Evolutionary conservation across 2,888 invertebrate species (phyloP).

Genomic region (Rhamnusium bicolor): DNA sequence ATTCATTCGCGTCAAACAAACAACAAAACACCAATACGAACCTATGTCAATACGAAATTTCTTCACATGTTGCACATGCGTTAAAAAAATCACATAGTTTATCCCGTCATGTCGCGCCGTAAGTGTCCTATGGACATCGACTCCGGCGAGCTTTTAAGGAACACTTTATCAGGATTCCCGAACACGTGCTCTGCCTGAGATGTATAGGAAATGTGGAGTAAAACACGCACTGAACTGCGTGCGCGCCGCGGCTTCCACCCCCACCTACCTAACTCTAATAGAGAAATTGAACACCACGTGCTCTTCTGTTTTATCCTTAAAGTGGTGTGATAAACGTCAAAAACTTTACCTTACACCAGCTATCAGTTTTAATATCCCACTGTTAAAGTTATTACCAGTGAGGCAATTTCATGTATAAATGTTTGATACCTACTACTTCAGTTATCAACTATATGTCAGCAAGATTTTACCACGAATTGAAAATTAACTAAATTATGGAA

Average conservation of each 20-base stretch:
- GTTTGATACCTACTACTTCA: no score
- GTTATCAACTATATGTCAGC: no score
- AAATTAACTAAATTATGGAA: no score
- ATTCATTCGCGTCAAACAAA: background rate
- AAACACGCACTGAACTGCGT: background rate
- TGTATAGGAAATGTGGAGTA: slow-evolving; percentile 13
- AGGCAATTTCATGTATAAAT: no score
- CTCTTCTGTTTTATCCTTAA: background rate
- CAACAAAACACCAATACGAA: slow-evolving; percentile 25
- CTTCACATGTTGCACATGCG: slow-evolving; percentile 21
- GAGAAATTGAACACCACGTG: slow-evolving; percentile 20
- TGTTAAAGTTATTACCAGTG: no score
- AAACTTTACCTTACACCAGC: background rate
- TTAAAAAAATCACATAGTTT: background rate
- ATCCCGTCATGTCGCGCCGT: background rate
- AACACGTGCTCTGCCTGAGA: slow-evolving; percentile 25
- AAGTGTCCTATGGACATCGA: slow-evolving; percentile 6
- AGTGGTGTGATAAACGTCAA: background rate
- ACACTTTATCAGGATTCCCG: slow-evolving; percentile 1
- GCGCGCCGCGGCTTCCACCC: slow-evolving; percentile 7
- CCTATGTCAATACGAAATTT: slow-evolving; percentile 15
- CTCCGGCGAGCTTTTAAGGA: slow-evolving; percentile 11
- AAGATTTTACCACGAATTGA: no score
- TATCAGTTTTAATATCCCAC: background rate
- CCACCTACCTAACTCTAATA: background rate